phyloP scores from a whole-genome alignment of 2,797 vertebrate genomes.

The Bovichtus variegatus region DNA sequence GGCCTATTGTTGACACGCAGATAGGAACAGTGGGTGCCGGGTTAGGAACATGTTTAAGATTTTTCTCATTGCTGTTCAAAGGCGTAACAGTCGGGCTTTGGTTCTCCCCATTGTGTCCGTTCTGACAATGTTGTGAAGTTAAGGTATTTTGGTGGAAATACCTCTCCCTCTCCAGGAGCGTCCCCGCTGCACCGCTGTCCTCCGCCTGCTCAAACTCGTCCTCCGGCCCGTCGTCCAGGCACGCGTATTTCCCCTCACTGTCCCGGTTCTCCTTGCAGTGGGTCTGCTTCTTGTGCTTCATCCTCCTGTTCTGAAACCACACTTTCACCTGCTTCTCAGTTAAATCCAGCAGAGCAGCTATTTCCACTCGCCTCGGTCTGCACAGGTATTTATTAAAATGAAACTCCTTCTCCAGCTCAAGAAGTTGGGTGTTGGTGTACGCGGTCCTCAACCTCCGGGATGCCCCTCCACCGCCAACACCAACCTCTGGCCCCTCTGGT shows the following conservation, averaged over 20 bases:
- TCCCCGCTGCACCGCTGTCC: constrained; percentile 83
- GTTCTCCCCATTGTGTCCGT: constrained; percentile 91
- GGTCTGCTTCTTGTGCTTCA: constrained; percentile 98
- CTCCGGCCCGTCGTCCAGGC: constrained; percentile 86
- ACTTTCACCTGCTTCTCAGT: constrained; percentile 98
- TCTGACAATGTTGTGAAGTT: constrained; percentile 89
- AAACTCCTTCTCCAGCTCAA: constrained; percentile 99
- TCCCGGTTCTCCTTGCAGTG: constrained; percentile 96
- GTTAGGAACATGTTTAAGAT: constrained; percentile 96
- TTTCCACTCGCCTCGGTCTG: constrained; percentile 95
- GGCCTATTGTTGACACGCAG: constrained; percentile 93
- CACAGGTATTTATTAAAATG: constrained; percentile 99
- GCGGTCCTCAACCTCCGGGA: constrained; percentile 95
- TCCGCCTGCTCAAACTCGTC: constrained; percentile 90
- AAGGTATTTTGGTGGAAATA: constrained; percentile 93
- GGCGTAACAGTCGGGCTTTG: constrained; percentile 88
- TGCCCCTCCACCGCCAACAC: constrained; percentile 78
- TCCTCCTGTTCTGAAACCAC: constrained; percentile 98
- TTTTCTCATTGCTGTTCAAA: constrained; percentile 96
- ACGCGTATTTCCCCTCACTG: constrained; percentile 89
- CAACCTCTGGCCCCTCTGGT: constrained; percentile 66
- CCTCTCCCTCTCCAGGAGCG: constrained; percentile 91
- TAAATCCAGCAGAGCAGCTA: constrained; percentile 94
- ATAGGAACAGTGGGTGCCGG: constrained; percentile 93
- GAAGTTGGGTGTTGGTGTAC: constrained; percentile 96